Conservation (phyloP, 2,797 vertebrate species). For the Malurus leucopterus region DNA sequence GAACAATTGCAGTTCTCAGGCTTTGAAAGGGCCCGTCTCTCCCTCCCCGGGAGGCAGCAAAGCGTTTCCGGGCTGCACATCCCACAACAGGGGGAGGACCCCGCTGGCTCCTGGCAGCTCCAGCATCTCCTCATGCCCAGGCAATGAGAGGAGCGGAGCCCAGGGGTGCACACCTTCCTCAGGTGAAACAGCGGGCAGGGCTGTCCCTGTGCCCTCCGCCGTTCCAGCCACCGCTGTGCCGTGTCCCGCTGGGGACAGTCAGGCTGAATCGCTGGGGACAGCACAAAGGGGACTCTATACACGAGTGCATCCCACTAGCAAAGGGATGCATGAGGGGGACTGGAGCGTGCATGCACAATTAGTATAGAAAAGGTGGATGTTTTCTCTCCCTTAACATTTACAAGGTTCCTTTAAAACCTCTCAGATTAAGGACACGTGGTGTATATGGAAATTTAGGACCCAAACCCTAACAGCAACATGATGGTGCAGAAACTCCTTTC, state of each 20-base stretch:
- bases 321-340: background rate
- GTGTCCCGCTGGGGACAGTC: background rate
- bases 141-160: background rate
- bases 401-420: background rate
- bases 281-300: background rate
- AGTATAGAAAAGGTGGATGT: background rate
- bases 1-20: background rate
- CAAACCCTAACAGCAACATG: background rate
- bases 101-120: background rate
- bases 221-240: background rate
- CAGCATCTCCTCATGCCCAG: background rate
- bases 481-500: background rate
- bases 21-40: background rate
- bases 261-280: background rate
- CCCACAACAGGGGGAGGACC: fast-evolving
- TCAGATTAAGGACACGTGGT: background rate
- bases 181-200: background rate
- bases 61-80: background rate
- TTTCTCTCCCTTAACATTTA: background rate
- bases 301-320: background rate
- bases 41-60: fast-evolving
- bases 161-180: no score
- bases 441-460: background rate
- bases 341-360: fast-evolving
- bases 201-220: background rate